phyloP scores from a whole-genome alignment of 92 coral and sea anemone genomes.

The Siderastrea radians region DNA sequence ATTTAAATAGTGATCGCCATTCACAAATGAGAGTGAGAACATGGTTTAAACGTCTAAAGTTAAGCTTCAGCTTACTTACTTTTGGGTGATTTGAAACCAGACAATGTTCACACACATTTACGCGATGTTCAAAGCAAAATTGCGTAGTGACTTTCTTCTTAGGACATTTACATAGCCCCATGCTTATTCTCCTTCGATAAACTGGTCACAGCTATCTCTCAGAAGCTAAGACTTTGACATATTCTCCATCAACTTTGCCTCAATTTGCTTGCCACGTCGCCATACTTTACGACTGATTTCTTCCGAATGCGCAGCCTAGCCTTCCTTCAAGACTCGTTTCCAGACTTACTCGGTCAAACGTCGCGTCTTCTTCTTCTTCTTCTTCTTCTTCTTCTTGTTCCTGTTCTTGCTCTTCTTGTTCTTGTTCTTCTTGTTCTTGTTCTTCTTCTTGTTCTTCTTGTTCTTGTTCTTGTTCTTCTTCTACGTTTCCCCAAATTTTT shows the following conservation, averaged over 20 bases:
- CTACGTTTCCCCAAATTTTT: too few species aligned
- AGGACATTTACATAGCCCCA: slow-evolving; percentile 99
- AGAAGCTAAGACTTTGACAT: neutral
- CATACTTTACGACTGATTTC: slow-evolving; percentile 38
- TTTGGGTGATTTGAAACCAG: slow-evolving; percentile 91
- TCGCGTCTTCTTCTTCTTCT: neutral
- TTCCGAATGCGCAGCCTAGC: slow-evolving; percentile 3
- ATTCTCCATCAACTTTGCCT: slow-evolving; percentile 5
- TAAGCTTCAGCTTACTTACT: slow-evolving; percentile 60
- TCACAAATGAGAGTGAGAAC: neutral
- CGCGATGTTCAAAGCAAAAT: slow-evolving; percentile 99
- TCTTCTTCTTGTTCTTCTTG: too few species aligned
- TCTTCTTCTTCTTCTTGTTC: too few species aligned
- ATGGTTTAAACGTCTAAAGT: neutral
- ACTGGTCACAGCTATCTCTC: neutral
- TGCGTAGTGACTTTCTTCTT: slow-evolving; percentile 99
- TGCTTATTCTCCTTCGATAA: slow-evolving; percentile 17
- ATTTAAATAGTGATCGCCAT: neutral
- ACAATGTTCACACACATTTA: slow-evolving; percentile 98
- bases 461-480: too few species aligned
- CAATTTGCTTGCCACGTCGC: slow-evolving; percentile 87
- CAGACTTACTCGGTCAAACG: neutral
- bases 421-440: too few species aligned
- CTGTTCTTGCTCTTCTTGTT: too few species aligned
- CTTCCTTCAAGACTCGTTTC: neutral